Percentiles rank a stretch among this genome's conserved stretches.
phyloP scores from a whole-genome alignment of 2,797 vertebrate genomes.

The Syngnathus rostellatus region DNA sequence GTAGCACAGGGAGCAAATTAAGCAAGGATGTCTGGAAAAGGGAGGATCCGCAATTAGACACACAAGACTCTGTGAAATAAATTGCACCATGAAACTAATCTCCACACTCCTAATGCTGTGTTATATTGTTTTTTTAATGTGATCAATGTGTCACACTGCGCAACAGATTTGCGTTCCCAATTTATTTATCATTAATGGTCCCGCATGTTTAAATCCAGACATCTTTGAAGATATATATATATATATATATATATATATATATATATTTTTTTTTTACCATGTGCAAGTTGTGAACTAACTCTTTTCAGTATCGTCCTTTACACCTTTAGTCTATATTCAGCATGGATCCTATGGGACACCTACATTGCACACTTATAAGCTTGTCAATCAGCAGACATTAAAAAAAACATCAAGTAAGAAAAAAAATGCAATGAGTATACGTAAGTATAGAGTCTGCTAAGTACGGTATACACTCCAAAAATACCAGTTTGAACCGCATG shows the following conservation, averaged over 20 bases:
- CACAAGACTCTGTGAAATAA: conserved; percentile 29
- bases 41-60: conserved; percentile 37
- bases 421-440: background rate
- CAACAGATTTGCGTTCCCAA: background rate
- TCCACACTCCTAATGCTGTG: conserved; percentile 13
- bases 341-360: background rate
- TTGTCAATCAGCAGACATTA: background rate
- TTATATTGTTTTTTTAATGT: conserved; percentile 15
- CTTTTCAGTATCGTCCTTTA: background rate
- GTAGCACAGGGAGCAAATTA: conserved; percentile 51
- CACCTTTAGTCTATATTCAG: background rate
- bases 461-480: background rate
- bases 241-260: too few species aligned
- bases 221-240: background rate
- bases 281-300: background rate
- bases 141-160: background rate
- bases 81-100: conserved; percentile 28
- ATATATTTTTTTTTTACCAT: background rate
- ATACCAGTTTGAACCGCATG: background rate
- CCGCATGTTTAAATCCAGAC: background rate
- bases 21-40: conserved; percentile 41
- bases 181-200: conserved; percentile 9
- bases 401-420: background rate
- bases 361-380: background rate
- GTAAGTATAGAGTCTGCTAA: background rate